Evolutionary conservation across 2,797 vertebrate genomes (phyloP), one percentile per base, ranked within the genome.

Genomic region (Labeo calbasu): DNA sequence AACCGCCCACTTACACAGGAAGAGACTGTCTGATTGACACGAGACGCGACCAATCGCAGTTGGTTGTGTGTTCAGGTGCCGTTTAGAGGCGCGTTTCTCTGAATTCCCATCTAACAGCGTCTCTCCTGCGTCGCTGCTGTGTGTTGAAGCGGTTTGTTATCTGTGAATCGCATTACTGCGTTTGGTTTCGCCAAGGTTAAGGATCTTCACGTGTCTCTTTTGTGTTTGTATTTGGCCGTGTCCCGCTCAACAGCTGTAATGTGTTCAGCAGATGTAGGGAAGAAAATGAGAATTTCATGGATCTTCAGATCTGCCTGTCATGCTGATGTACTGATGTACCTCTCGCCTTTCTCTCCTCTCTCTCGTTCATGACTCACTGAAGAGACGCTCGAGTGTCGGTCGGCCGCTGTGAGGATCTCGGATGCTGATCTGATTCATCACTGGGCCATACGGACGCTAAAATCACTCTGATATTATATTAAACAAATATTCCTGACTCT

Each of bases 221-320:
- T 75, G 55, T 77, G 78, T 85, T 51, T 86, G 59, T 78, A 46
- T 87, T 78, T 25, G 28, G 19, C 23, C 66, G 69, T 81, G 63
- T 72, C 84, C 59, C 79, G 86, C 61, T 46, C 77, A 55, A 73
- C 81, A 82, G 82, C 70, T 71, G 90, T 92, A 95, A 96, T 95
- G 91, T 96, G 94, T 94, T 95, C 85, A 93, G 88, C 96, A 97
- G 94, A 96, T 96, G 95, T 94, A 90, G 86, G 92, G 88, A 89
- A 89, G 88, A 89, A 84, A 85, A 91, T 92, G 90, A 81, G 84
- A 87, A 91, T 91, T 91, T 91, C 91, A 93, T 89, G 91, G 92
- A 90, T 83, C 89, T 89, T 89, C 79, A 87, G 88, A 89, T 88
- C 81, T 78, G 88, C 88, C 86, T 91, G 90, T 92, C 91, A 92